These are phyloP conservation scores for Acanthurus lineatus DNA, from an alignment of 2,797 vertebrate species.

Conservation along the genomic window DNA sequence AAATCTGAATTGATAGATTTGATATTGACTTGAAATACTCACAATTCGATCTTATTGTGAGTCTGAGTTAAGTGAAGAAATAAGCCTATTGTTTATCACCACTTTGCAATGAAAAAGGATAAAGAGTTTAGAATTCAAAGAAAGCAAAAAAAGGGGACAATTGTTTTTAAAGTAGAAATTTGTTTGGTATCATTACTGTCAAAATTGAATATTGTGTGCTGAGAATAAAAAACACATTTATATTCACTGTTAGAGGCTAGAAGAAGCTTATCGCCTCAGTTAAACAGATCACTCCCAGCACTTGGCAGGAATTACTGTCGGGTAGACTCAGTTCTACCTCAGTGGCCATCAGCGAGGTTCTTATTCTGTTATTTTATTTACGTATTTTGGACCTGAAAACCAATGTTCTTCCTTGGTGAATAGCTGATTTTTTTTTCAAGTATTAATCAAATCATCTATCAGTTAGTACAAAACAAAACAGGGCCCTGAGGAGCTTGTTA, in stretches of 20 bases:
- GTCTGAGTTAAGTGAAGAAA: background rate
- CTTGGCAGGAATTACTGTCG: conserved; percentile 26
- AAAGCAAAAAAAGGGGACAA: background rate
- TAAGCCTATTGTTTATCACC: background rate
- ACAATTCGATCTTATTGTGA: background rate
- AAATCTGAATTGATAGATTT: background rate
- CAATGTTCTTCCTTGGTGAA: background rate
- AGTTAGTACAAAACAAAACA: conserved; percentile 34
- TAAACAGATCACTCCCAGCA: conserved; percentile 36
- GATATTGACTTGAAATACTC: background rate
- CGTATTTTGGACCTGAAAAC: background rate
- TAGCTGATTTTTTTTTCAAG: conserved; percentile 5
- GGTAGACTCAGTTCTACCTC: conserved; percentile 39
- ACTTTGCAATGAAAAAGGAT: background rate
- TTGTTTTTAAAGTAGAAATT: background rate
- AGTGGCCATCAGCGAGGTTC: conserved; percentile 14
- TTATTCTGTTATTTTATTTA: conserved; percentile 35
- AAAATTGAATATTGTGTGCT: conserved; percentile 3
- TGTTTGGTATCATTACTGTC: background rate
- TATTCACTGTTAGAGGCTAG: conserved; percentile 20
- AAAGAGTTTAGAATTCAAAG: background rate
- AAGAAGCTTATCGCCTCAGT: conserved; percentile 26
- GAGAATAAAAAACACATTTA: conserved; percentile 18
- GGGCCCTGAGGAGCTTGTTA: conserved; percentile 19
- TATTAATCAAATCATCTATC: conserved; percentile 33